phyloP scores from a whole-genome alignment of 2,113 vertebrate genomes.

The Protobothrops mucrosquamatus region DNA sequence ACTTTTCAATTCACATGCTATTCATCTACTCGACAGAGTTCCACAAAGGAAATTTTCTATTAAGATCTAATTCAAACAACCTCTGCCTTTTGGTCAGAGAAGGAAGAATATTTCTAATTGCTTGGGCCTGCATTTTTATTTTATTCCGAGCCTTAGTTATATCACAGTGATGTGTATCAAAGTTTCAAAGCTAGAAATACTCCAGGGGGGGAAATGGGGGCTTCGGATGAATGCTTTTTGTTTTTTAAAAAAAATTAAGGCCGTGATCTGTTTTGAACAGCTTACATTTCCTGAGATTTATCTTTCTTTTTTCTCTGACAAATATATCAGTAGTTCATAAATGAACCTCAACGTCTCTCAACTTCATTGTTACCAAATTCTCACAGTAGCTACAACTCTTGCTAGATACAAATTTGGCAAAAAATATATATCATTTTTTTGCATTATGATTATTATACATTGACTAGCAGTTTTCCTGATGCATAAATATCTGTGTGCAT shows the following conservation, averaged over 20 bases:
- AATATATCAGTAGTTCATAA: constrained; percentile 43
- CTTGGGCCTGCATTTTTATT: constrained; percentile 26
- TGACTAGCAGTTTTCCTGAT: not conserved
- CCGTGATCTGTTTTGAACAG: constrained; percentile 53
- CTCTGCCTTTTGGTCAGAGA: not conserved
- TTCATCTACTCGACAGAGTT: not conserved
- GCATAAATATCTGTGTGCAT: not conserved
- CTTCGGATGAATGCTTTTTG: constrained; percentile 37
- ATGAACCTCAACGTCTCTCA: constrained; percentile 1
- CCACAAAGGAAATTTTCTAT: not conserved
- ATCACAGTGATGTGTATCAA: constrained; percentile 47
- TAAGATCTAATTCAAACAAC: not conserved
- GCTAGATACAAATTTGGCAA: not conserved
- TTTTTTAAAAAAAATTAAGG: constrained; percentile 15
- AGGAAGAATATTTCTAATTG: constrained; percentile 1
- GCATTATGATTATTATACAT: not conserved
- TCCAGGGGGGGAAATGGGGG: constrained; percentile 31
- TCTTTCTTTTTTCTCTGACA: constrained; percentile 27
- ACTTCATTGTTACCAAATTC: not conserved
- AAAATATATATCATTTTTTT: not conserved
- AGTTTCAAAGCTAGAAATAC: constrained; percentile 3
- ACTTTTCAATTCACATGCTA: not conserved
- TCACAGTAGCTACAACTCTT: not conserved
- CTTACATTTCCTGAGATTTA: constrained; percentile 40
- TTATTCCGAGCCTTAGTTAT: constrained; percentile 35